A percentile compares a stretch with the other conserved stretches of the same genome.
These are phyloP conservation scores for Pectinophora gossypiella DNA, from an alignment of 1,140 invertebrate genomes.

Conservation along the genomic window DNA sequence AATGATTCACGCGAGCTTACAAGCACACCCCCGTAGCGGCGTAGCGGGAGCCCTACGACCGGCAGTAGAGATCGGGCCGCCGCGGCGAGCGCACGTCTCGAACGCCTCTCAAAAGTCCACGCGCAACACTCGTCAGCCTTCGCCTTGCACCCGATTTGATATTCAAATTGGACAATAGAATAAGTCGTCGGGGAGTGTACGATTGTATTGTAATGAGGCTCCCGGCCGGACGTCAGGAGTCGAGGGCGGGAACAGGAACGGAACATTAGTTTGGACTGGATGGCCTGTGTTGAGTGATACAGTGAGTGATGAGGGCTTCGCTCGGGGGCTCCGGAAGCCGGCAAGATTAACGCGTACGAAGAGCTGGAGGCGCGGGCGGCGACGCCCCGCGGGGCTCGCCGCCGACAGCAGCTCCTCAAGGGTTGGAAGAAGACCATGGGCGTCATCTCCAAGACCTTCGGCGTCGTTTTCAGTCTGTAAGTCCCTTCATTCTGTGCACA, in stretches of 20 bases:
- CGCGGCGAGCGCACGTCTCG: slow-evolving; percentile 34
- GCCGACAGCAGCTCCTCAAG: slow-evolving; percentile 67
- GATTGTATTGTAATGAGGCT: slow-evolving; percentile 49
- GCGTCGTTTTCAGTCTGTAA: slow-evolving; percentile 85
- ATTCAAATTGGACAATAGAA: slow-evolving; percentile 39
- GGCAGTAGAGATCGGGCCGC: slow-evolving; percentile 41
- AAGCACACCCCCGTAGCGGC: slow-evolving; percentile 50
- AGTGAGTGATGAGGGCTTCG: slow-evolving; percentile 41
- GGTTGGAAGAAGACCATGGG: slow-evolving; percentile 78
- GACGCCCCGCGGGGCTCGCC: slow-evolving; percentile 57
- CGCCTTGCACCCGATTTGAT: slow-evolving; percentile 34
- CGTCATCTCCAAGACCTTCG: slow-evolving; percentile 82
- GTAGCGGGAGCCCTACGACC: slow-evolving; percentile 36
- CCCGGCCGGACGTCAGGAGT: slow-evolving; percentile 12
- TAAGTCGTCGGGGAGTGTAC: slow-evolving; percentile 25
- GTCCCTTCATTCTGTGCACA: slow-evolving; percentile 38
- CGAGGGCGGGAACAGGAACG: neutral
- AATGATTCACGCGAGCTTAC: slow-evolving; percentile 40
- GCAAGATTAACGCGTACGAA: slow-evolving; percentile 65
- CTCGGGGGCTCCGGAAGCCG: slow-evolving; percentile 22
- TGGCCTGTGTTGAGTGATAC: slow-evolving; percentile 27
- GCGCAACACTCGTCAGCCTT: slow-evolving; percentile 13
- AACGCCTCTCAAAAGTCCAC: slow-evolving; percentile 9
- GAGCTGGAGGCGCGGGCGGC: slow-evolving; percentile 52
- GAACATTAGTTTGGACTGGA: slow-evolving; percentile 5